Conservation (phyloP, 2,888 invertebrate genomes). For the Myathropa florea region DNA sequence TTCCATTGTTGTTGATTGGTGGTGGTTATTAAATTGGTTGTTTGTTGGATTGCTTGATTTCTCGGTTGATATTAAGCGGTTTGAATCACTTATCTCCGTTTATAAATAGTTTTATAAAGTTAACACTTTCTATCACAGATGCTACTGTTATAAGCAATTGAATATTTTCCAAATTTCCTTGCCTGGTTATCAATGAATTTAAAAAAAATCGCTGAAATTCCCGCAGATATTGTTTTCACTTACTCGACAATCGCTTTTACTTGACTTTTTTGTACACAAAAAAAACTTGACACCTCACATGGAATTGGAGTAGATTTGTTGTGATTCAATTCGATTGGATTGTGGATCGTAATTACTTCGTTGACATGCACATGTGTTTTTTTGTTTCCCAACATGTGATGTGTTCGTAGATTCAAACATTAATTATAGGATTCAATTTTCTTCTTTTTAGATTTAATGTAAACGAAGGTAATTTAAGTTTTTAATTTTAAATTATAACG, state of each 20-base stretch:
- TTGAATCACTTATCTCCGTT: constrained; percentile 20
- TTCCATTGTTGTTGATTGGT: constrained; percentile 76
- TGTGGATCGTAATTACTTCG: constrained; percentile 12
- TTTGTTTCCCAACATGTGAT: neutral
- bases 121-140: constrained; percentile 68
- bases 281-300: constrained; percentile 65
- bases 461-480: too few species aligned
- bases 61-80: constrained; percentile 43
- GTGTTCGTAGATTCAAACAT: neutral
- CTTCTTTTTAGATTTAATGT: too few species aligned
- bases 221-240: constrained; percentile 37
- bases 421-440: too few species aligned
- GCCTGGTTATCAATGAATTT: constrained; percentile 37
- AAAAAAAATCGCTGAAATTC: constrained; percentile 40
- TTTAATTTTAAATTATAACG: too few species aligned
- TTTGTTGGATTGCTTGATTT: constrained; percentile 38
- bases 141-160: constrained; percentile 55
- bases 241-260: constrained; percentile 54
- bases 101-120: constrained; percentile 37
- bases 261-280: constrained; percentile 67
- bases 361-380: constrained; percentile 13
- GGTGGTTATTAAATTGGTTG: constrained; percentile 9
- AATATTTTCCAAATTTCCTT: constrained; percentile 24
- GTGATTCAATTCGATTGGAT: constrained; percentile 5
- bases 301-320: constrained; percentile 55